Evolutionary conservation across 2,797 vertebrate genomes (phyloP).

Genomic region (Hyperoplus immaculatus): DNA sequence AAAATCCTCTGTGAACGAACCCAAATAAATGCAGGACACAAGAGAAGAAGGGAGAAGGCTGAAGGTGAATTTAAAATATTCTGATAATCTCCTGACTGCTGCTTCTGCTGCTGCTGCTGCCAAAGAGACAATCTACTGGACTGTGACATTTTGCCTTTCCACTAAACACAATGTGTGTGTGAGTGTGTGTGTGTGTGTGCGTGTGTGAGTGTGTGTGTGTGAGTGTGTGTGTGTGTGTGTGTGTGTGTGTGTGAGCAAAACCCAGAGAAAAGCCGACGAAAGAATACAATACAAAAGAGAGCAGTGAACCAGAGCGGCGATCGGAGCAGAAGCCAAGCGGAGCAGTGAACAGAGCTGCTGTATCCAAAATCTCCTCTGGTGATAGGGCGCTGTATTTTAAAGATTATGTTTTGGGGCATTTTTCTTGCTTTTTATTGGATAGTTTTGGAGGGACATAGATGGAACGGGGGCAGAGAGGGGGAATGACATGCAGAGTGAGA

Average conservation of each 20-base stretch:
- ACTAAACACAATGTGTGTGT: neutral
- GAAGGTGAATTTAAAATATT: neutral
- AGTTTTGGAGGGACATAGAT: no score
- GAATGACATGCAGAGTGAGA: neutral
- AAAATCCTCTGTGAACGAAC: neutral
- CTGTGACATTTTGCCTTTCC: neutral
- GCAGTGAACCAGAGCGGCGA: constrained; percentile 9
- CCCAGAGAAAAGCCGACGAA: neutral
- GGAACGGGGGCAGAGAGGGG: neutral
- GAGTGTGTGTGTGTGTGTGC: no score
- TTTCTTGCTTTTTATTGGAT: neutral
- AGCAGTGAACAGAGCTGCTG: constrained; percentile 7
- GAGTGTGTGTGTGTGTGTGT: no score
- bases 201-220: no score
- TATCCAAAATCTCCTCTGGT: constrained; percentile 18
- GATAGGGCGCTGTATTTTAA: neutral
- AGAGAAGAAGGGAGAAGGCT: neutral
- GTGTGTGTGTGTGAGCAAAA: neutral
- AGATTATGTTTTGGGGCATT: neutral
- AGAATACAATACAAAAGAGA: constrained; percentile 1
- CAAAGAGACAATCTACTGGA: neutral
- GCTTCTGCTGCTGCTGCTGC: no score
- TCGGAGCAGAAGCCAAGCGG: constrained; percentile 5
- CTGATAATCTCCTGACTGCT: neutral
- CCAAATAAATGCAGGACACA: neutral